A percentile compares a stretch with the other conserved stretches of the same genome.
Conservation (phyloP, 2,888 invertebrate genomes). For the Trichopoda pennipes region DNA sequence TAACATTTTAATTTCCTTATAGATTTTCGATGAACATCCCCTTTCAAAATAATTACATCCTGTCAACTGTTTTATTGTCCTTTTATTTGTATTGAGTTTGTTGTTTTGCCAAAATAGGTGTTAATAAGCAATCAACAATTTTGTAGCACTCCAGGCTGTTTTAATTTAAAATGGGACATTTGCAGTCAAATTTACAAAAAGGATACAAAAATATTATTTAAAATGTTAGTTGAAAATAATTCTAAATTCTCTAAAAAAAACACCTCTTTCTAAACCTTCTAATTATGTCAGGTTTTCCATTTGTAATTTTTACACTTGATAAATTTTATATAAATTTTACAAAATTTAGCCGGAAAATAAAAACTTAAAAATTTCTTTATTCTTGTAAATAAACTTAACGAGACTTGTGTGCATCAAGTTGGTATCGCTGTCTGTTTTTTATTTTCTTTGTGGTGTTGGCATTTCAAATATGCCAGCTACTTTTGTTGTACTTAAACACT, state of each 20-base stretch:
- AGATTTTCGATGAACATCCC: constrained; percentile 50
- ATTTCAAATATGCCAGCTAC: constrained; percentile 53
- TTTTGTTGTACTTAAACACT: background rate
- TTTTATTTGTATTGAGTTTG: background rate
- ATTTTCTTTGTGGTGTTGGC: constrained; percentile 20
- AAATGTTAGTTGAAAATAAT: background rate
- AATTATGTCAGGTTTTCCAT: background rate
- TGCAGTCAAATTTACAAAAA: constrained; percentile 19
- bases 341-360: constrained; percentile 3
- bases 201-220: background rate
- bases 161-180: constrained; percentile 41
- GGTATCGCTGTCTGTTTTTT: constrained; percentile 27
- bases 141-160: constrained; percentile 39
- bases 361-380: background rate
- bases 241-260: background rate
- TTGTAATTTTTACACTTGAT: constrained; percentile 34
- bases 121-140: constrained; percentile 59
- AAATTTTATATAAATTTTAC: constrained; percentile 34
- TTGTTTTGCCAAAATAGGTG: constrained; percentile 43
- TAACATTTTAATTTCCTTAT: constrained; percentile 48
- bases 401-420: constrained; percentile 45
- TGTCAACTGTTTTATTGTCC: constrained; percentile 29
- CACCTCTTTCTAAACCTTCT: background rate
- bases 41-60: constrained; percentile 62
- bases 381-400: constrained; percentile 11